Percentiles rank a stretch among this genome's conserved stretches.
Evolutionary conservation across 2,797 vertebrate genomes (phyloP).

Genomic region (Perodicticus potto): DNA sequence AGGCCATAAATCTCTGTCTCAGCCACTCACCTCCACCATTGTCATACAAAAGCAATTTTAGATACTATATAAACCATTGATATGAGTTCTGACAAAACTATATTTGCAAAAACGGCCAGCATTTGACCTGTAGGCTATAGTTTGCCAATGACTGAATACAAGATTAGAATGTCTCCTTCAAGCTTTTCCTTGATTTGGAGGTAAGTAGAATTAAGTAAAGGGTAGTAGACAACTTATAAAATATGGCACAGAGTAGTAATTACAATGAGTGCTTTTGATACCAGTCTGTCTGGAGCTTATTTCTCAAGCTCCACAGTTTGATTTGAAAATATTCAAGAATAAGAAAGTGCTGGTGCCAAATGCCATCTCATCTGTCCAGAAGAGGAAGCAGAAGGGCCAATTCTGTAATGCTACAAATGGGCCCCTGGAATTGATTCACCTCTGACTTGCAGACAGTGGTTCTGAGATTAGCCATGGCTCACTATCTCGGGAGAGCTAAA

Average conservation of each 20-base stretch:
- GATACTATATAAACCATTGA: not conserved
- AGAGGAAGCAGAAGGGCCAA: not conserved
- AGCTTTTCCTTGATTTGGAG: conserved; percentile 2
- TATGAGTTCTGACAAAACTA: conserved; percentile 30
- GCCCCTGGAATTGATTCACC: not conserved
- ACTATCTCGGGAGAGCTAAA: not conserved
- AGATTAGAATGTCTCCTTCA: not conserved
- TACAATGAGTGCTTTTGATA: not conserved
- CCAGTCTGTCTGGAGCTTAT: not conserved
- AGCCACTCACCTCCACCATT: not conserved
- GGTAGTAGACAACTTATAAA: not conserved
- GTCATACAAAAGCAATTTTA: not conserved
- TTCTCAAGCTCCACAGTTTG: not conserved
- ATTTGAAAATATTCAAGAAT: conserved; percentile 4
- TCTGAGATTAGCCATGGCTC: not conserved
- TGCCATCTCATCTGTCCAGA: not conserved
- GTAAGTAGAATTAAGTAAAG: conserved; percentile 4
- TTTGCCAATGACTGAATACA: not conserved
- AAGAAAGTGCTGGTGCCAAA: not conserved
- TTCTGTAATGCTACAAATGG: not conserved
- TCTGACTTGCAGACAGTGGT: not conserved
- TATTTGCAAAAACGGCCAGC: not conserved
- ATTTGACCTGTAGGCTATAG: not conserved
- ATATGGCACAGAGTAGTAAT: not conserved
- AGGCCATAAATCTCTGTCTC: not conserved